Conservation (phyloP, 1,140 invertebrate genomes). For the Cydia amplana region DNA sequence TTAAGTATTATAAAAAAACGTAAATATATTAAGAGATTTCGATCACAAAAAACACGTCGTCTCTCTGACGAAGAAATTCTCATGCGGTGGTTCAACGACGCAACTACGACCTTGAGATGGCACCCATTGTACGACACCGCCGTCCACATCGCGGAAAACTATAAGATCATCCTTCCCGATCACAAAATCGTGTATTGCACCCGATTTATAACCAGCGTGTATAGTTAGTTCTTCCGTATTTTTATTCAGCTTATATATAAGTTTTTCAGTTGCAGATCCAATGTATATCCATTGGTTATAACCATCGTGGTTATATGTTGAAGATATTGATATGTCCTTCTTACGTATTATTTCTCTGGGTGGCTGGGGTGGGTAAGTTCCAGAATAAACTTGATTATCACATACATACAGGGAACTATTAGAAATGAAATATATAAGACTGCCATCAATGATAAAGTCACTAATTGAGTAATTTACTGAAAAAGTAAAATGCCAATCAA, state of each 20-base stretch:
- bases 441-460: not conserved
- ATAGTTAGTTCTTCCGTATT: not conserved
- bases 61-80: not conserved
- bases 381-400: not conserved
- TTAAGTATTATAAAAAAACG: too few relatives aligned
- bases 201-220: not conserved
- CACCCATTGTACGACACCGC: not conserved
- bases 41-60: not conserved
- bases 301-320: not conserved
- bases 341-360: not conserved
- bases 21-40: too few relatives aligned
- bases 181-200: not conserved
- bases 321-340: not conserved
- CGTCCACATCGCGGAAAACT: not conserved
- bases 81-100: not conserved
- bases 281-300: not conserved
- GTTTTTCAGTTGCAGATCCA: slow-evolving; percentile 2
- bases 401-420: not conserved
- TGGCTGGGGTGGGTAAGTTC: not conserved
- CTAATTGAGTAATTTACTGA: not conserved
- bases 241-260: slow-evolving; percentile 11
- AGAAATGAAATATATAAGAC: not conserved
- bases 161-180: not conserved
- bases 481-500: not conserved
- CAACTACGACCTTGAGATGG: not conserved